phyloP scores from a whole-genome alignment of 2,797 vertebrate species.

The Cossypha niveicapilla region DNA sequence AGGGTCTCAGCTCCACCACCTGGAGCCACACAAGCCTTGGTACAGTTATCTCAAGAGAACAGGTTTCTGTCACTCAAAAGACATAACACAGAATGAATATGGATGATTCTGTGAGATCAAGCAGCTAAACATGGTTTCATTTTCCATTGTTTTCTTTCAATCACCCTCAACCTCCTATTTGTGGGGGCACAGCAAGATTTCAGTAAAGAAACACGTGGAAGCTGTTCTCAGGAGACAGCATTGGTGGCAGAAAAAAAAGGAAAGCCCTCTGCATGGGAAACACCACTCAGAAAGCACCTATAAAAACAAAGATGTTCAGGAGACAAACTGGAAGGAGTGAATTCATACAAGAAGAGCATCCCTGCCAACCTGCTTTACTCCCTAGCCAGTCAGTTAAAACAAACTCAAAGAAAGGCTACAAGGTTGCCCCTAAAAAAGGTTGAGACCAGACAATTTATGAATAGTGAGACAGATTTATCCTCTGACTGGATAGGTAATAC shows the following conservation, averaged over 20 bases:
- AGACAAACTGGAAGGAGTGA: neutral
- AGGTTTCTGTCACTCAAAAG: neutral
- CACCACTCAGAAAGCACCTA: neutral
- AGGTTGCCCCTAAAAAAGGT: neutral
- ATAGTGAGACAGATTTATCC: neutral
- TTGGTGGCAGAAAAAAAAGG: neutral
- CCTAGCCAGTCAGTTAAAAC: neutral
- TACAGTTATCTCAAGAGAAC: neutral
- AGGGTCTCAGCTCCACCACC: neutral
- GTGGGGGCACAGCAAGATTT: neutral
- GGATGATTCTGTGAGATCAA: neutral
- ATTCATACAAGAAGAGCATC: neutral
- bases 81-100: neutral
- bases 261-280: neutral
- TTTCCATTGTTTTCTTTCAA: neutral
- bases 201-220: neutral
- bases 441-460: neutral
- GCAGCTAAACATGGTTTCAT: neutral
- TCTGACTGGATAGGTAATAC: neutral
- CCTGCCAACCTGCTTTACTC: neutral
- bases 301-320: neutral
- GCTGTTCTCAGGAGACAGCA: neutral
- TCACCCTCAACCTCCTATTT: neutral
- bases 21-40: neutral
- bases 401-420: neutral